These are phyloP conservation scores for Sigmodon hispidus DNA, from an alignment of 2,113 vertebrate genomes.

Conservation along the genomic window DNA sequence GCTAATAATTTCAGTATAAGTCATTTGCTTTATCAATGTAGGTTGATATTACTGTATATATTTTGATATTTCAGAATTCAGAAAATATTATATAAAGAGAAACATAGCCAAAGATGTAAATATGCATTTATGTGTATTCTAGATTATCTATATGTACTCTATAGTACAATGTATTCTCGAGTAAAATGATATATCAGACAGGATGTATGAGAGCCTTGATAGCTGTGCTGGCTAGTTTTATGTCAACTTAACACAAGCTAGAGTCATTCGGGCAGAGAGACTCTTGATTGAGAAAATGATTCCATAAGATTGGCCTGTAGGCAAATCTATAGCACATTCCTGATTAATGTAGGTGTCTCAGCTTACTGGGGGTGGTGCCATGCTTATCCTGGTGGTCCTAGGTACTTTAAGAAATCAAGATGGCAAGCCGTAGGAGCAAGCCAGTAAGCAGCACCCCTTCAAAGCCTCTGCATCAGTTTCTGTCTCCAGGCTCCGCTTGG, in stretches of 20 bases:
- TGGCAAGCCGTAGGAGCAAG: background rate
- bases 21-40: background rate
- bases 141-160: background rate
- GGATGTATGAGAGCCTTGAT: background rate
- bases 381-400: no score
- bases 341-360: background rate
- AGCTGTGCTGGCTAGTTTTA: background rate
- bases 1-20: background rate
- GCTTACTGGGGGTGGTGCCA: background rate
- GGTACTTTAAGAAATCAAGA: background rate
- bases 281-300: background rate
- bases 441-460: background rate
- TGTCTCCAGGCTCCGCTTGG: background rate
- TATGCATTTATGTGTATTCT: background rate
- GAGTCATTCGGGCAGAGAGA: no score
- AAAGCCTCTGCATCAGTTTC: background rate
- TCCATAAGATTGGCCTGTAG: background rate
- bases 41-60: background rate
- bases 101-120: background rate
- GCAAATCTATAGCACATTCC: background rate
- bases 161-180: background rate
- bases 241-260: background rate
- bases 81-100: background rate
- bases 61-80: background rate
- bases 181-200: background rate